Percentiles rank a stretch among this genome's conserved stretches.
phyloP scores from a whole-genome alignment of 2,113 vertebrate species.

The Halichoerus grypus region DNA sequence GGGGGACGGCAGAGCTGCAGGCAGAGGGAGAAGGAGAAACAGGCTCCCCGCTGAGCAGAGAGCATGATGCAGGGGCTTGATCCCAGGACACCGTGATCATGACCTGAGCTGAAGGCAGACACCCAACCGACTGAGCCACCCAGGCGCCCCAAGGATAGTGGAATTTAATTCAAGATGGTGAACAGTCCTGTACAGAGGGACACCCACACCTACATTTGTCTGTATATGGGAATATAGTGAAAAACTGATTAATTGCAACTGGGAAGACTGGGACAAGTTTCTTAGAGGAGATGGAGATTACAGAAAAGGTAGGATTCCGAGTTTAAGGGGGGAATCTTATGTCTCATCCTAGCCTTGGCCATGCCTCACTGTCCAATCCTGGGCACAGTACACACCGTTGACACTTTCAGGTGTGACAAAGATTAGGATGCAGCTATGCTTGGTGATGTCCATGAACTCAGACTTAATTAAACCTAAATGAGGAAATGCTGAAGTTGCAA shows the following conservation, averaged over 20 bases:
- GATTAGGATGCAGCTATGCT: background rate
- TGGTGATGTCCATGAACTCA: background rate
- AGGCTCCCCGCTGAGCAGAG: too few relatives aligned
- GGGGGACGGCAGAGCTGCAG: too few relatives aligned
- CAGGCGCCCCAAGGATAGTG: too few relatives aligned
- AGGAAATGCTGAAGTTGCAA: constrained; percentile 23
- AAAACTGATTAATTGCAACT: background rate
- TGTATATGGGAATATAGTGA: background rate
- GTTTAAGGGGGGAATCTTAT: background rate
- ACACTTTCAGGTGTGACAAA: background rate
- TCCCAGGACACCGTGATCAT: too few relatives aligned
- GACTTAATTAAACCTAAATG: background rate
- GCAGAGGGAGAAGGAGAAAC: too few relatives aligned
- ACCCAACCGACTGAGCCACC: too few relatives aligned
- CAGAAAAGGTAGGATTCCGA: background rate
- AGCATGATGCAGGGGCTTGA: too few relatives aligned
- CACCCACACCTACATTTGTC: background rate
- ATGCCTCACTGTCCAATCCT: background rate
- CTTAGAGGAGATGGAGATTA: background rate
- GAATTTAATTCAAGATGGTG: background rate
- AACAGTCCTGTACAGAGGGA: background rate
- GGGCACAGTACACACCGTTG: background rate
- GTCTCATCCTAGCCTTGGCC: background rate
- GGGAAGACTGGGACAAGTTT: background rate
- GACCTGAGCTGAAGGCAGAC: too few relatives aligned